Conservation (phyloP, 2,113 vertebrate species). For the Brachyistius frenatus region DNA sequence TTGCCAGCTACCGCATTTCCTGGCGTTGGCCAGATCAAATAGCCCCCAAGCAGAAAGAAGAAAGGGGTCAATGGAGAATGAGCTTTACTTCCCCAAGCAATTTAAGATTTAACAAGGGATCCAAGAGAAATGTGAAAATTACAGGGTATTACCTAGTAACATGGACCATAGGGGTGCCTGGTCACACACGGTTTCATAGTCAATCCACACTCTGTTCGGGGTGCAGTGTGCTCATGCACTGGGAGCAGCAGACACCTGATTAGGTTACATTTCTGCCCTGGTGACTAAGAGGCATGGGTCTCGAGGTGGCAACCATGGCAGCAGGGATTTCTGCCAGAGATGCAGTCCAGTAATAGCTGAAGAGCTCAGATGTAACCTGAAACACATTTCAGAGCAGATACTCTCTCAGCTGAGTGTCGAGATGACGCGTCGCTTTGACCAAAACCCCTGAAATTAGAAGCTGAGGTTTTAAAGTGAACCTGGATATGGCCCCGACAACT, state of each 20-base stretch:
- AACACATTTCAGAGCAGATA: constrained; percentile 68
- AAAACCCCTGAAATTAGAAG: constrained; percentile 45
- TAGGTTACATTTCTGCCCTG: constrained; percentile 77
- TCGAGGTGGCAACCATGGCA: constrained; percentile 73
- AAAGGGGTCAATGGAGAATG: not conserved
- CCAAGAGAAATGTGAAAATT: constrained; percentile 30
- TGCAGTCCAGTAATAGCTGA: constrained; percentile 76
- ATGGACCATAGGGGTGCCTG: not conserved
- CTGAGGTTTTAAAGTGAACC: constrained; percentile 7
- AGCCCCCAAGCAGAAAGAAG: not conserved
- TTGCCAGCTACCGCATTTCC: not conserved
- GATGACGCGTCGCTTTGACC: constrained; percentile 26
- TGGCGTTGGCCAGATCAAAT: constrained; percentile 25
- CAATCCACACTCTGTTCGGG: constrained; percentile 33
- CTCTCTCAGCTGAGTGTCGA: constrained; percentile 52
- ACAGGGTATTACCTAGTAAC: not conserved
- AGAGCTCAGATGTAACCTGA: constrained; percentile 71
- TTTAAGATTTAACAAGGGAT: not conserved
- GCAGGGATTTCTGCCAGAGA: constrained; percentile 74
- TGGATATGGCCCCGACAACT: constrained; percentile 11
- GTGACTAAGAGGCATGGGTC: constrained; percentile 73
- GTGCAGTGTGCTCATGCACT: constrained; percentile 28
- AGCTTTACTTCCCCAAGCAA: constrained; percentile 16
- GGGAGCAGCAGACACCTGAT: constrained; percentile 70
- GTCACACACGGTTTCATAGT: constrained; percentile 20